These are phyloP conservation scores for Amiota mariae DNA, from an alignment of 2,888 invertebrate genomes.

Conservation along the genomic window DNA sequence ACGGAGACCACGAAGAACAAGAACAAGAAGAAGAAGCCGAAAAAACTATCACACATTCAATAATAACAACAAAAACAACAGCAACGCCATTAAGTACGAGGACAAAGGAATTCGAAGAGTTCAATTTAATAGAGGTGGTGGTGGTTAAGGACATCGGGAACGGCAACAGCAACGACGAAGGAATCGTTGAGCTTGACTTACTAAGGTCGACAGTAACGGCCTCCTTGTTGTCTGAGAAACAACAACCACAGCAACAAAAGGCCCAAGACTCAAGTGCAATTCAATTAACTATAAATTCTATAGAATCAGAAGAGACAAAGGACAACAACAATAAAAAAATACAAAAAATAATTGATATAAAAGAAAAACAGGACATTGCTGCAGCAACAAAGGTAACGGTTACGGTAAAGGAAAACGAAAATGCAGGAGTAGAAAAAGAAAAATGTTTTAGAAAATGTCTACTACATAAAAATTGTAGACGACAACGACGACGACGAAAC, in stretches of 20 bases:
- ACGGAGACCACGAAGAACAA: not conserved
- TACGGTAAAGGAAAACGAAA: not conserved
- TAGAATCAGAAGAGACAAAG: conserved; percentile 35
- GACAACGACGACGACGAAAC: no score
- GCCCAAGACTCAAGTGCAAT: conserved; percentile 54
- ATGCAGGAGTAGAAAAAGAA: not conserved
- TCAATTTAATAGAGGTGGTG: conserved; percentile 16
- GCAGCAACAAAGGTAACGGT: conserved; percentile 32
- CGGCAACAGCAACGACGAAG: conserved; percentile 38
- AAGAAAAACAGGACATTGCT: conserved; percentile 33
- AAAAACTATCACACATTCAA: conserved; percentile 48
- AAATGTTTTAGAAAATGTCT: conserved; percentile 7
- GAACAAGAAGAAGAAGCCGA: conserved; percentile 37
- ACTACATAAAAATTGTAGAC: conserved; percentile 24
- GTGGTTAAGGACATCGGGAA: conserved; percentile 34
- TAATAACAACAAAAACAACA: conserved; percentile 40
- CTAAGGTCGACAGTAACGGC: conserved; percentile 22
- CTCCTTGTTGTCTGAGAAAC: not conserved
- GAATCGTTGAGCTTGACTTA: conserved; percentile 22
- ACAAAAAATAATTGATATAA: conserved; percentile 39
- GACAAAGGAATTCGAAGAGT: conserved; percentile 38
- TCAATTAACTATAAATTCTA: conserved; percentile 56
- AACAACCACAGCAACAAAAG: conserved; percentile 7
- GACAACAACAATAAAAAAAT: not conserved
- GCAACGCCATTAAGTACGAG: conserved; percentile 42